A percentile compares a stretch with the other conserved stretches of the same genome.
These are phyloP conservation scores for Drosophila sucinea DNA, from an alignment of 1,140 invertebrate genomes.

Conservation along the genomic window DNA sequence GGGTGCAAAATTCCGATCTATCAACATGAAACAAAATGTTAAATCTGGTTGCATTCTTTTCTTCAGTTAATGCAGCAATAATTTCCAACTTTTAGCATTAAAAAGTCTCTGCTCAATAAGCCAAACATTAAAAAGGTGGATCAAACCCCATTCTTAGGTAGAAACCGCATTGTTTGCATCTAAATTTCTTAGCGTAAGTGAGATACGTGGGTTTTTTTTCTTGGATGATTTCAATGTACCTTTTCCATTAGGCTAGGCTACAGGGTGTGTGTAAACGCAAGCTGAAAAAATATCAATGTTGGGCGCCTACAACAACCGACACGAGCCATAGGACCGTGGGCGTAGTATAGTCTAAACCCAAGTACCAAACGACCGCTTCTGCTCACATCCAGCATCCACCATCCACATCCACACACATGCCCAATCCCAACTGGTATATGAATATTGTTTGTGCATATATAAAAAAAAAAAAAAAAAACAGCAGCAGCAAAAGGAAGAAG, in stretches of 20 bases:
- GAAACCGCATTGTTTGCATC: too few relatives aligned
- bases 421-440: slow-evolving; percentile 51
- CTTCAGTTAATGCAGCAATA: too few relatives aligned
- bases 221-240: too few relatives aligned
- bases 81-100: too few relatives aligned
- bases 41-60: too few relatives aligned
- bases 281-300: slow-evolving; percentile 34
- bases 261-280: slow-evolving; percentile 33
- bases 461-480: slow-evolving; percentile 35
- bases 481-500: slow-evolving; percentile 42
- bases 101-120: too few relatives aligned
- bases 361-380: slow-evolving; percentile 1
- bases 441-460: slow-evolving; percentile 69
- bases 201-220: too few relatives aligned
- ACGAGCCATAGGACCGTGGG: slow-evolving; percentile 46
- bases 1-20: too few relatives aligned
- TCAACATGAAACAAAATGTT: too few relatives aligned
- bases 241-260: not conserved
- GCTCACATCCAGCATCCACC: not conserved
- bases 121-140: too few relatives aligned
- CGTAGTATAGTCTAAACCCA: slow-evolving; percentile 15
- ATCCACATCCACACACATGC: not conserved
- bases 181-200: too few relatives aligned
- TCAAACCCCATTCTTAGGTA: too few relatives aligned
- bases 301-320: slow-evolving; percentile 69